Evolutionary conservation across 2,113 vertebrate species (phyloP), one percentile per base, ranked within the genome.

Genomic region (Psittacula cyanocephala): DNA sequence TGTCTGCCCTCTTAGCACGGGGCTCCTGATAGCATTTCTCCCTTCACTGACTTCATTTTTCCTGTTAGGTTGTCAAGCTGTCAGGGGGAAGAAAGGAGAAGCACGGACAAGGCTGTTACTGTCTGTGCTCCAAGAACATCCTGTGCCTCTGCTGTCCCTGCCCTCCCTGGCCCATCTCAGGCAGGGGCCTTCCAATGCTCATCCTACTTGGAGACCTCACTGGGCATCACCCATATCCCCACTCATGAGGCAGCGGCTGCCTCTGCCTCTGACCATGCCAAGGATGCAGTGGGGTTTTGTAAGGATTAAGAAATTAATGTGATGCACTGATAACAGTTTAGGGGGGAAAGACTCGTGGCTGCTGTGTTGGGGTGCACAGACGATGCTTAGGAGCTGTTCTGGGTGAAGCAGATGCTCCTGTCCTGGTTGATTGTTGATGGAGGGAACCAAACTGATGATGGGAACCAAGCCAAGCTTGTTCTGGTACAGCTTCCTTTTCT

Each of bases 1-100:
- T 95, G 97, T 96, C 96, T 97, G 97, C 97, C 97, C 97, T 97
- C 97, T 97, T 96, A 96, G 96, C 96, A 96, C 86, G 5, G 94
- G 97, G 91, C 96, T 97, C 75, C 95, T 95, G 96, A 97, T 97
- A 97, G 83, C 95, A 97, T 98, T 97, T 96, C 95, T 96, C 91
- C 91, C 97, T 97, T 88, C 96, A 96, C 87, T 97, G 95, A 92
- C 97, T 97, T 97, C 96, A 97, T 96, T 96, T 97, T 95, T 97
- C 93, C 96, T 96, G 89, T 92, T 91, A 86, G 91, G 90, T 93
- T 97, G 97, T 97, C 97, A 97, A 96, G 94, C 96, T 97, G 97
- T 96, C 96, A 96, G 49, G 5, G 27, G 17, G 81, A 86, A 95
- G 93, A 96, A 91, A 88, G 91, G 74, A 95, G 88, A 92, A 88